Evolutionary conservation across 2,888 invertebrate species (phyloP).

Genomic region (Ennomos fuscantarius): DNA sequence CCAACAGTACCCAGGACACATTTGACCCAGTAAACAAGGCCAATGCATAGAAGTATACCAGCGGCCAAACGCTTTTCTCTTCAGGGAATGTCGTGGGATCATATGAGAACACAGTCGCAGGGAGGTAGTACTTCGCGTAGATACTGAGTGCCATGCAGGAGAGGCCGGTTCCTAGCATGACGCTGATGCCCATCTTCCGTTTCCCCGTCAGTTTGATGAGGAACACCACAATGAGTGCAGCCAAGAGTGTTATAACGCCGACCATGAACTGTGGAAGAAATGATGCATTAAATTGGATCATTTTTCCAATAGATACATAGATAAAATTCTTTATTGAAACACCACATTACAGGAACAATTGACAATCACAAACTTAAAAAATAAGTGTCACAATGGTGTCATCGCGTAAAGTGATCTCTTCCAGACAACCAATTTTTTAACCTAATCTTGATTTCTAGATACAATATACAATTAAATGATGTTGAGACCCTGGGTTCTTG

Average conservation of each 20-base stretch:
- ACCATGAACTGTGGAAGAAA: conserved; percentile 63
- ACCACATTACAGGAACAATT: too few species aligned
- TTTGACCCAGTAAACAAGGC: conserved; percentile 66
- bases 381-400: too few species aligned
- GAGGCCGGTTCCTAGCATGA: conserved; percentile 65
- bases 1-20: conserved; percentile 82
- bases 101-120: conserved; percentile 68
- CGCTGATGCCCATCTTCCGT: conserved; percentile 68
- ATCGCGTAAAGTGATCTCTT: too few species aligned
- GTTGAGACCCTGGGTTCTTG: too few species aligned
- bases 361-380: too few species aligned
- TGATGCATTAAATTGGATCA: not conserved
- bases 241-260: conserved; percentile 69
- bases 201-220: conserved; percentile 73
- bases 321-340: too few species aligned
- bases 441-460: too few species aligned
- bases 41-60: conserved; percentile 64
- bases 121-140: conserved; percentile 65
- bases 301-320: not conserved
- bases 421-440: too few species aligned
- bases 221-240: conserved; percentile 64
- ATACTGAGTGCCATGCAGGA: conserved; percentile 66
- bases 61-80: conserved; percentile 63
- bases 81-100: conserved; percentile 61
- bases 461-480: too few species aligned